A percentile compares a stretch with the other conserved stretches of the same genome.
Conservation (phyloP, 2,797 vertebrate species). For the Sitta carolinensis region DNA sequence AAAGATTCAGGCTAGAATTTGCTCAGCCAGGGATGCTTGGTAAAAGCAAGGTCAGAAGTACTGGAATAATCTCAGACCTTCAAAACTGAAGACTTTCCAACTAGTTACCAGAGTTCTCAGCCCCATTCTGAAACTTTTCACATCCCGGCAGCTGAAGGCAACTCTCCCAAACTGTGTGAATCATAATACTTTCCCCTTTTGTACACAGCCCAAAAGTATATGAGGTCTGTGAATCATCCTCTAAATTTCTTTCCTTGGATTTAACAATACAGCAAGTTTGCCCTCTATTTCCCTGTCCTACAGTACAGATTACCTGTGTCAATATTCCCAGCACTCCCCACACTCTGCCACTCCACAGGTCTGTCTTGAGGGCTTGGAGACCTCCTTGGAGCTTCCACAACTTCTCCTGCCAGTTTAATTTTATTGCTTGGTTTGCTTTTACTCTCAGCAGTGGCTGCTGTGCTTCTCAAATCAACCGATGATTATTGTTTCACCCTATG, state of each 20-base stretch:
- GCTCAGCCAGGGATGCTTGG: not conserved
- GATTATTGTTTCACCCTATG: not conserved
- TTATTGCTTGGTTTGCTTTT: not conserved
- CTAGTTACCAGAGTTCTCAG: not conserved
- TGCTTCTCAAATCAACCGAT: not conserved
- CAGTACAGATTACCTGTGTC: not conserved
- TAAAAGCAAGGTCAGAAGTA: slow-evolving; percentile 1
- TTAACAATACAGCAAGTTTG: not conserved
- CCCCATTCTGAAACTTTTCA: not conserved
- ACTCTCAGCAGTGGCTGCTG: not conserved
- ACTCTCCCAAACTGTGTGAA: not conserved
- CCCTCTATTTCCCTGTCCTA: not conserved
- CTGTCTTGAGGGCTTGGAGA: not conserved
- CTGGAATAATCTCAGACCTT: not conserved
- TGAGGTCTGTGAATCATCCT: not conserved
- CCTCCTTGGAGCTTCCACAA: not conserved
- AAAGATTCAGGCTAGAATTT: slow-evolving; percentile 16
- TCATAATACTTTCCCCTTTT: not conserved
- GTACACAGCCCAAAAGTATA: not conserved
- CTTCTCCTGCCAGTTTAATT: not conserved
- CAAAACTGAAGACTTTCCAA: not conserved
- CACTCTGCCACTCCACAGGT: not conserved
- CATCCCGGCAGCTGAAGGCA: not conserved
- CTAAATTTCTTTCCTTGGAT: not conserved
- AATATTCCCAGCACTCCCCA: too few relatives aligned